Evolutionary conservation across 2,797 vertebrate species (phyloP), one percentile per base, ranked within the genome.

Genomic region (Pelochelys cantorii): DNA sequence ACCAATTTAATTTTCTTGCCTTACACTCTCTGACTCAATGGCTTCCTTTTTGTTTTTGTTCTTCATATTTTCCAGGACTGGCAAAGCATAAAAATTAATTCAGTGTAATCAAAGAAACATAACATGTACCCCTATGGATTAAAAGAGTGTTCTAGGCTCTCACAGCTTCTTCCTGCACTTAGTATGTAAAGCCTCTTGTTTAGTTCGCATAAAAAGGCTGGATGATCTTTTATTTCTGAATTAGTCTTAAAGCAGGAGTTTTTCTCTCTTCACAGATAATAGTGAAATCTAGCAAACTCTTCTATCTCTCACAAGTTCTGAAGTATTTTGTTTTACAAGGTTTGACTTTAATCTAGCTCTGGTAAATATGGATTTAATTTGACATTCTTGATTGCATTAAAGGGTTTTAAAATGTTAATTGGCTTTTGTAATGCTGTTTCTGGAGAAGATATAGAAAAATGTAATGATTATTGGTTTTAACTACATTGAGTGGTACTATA

Each of bases 381-480:
- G 84, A 94, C 54, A 84, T 84, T 94, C 83, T 94, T 94, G 79
- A 65, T 79, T n/a, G 20, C 93, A 93, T 94, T 77, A 86, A 96
- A 92, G n/a, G 7, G 52, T 55, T 94, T 96, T 91, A 71, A 96
- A 94, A 96, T 65, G 57, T 56, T 71, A 95, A 94, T 77, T 96
- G 9, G 2, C 34, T 97, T 87, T 65, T 94, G 9, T n/a, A 92
- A 81, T 88, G 90, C 20, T 96, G 48, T 90, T 95, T 88, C 79
- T 86, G 71, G 81, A 96, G 93, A 34, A 96, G 79, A 87, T 57
- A 89, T 3, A 88, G 88, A 95, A 95, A 97, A 93, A 55, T 42
- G 5, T 83, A 94, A 85, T 34, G n/a, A 42, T 12, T 90, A 94
- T 97, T 95, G 89, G 2, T 83, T n/a, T 93, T 93, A 84, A 5